phyloP scores from a whole-genome alignment of 2,888 invertebrate species.

The Perizoma flavofasciatum region DNA sequence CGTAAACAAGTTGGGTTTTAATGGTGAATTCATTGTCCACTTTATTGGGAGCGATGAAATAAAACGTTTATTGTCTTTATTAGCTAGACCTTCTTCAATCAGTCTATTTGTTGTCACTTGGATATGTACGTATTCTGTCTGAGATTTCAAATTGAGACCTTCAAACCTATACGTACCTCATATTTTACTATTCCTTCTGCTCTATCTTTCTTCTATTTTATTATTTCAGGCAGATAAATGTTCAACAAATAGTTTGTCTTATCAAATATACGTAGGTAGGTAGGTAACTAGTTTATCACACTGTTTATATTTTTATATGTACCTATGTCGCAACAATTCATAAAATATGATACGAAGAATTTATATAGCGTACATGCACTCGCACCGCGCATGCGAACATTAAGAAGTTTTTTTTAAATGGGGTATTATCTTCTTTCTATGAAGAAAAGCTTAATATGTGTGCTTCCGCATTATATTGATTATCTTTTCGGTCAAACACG shows the following conservation, averaged over 20 bases:
- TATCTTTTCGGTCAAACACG: conserved; percentile 30
- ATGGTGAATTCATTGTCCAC: conserved; percentile 46
- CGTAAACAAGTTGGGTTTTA: conserved; percentile 15
- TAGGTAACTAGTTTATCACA: too few species aligned
- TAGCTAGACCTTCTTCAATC: conserved; percentile 26
- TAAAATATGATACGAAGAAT: conserved; percentile 1
- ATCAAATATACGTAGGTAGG: too few species aligned
- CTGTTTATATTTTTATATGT: neutral
- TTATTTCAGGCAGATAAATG: neutral
- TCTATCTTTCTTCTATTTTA: neutral
- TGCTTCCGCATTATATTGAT: conserved; percentile 46
- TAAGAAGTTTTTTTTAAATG: conserved; percentile 29
- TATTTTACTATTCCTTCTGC: neutral
- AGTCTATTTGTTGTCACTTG: conserved; percentile 23
- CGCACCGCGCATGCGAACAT: conserved; percentile 11
- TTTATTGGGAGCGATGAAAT: conserved; percentile 42
- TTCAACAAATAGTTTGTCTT: neutral
- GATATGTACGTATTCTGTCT: neutral
- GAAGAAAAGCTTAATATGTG: conserved; percentile 43
- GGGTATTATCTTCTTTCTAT: conserved; percentile 23
- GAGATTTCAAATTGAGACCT: neutral
- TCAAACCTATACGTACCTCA: neutral
- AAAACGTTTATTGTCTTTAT: conserved; percentile 30
- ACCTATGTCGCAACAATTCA: conserved; percentile 4
- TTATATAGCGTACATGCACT: conserved; percentile 11